Base-by-base conservation (phyloP, 2,797 vertebrate genomes). In the Tangara arthus region DNA sequence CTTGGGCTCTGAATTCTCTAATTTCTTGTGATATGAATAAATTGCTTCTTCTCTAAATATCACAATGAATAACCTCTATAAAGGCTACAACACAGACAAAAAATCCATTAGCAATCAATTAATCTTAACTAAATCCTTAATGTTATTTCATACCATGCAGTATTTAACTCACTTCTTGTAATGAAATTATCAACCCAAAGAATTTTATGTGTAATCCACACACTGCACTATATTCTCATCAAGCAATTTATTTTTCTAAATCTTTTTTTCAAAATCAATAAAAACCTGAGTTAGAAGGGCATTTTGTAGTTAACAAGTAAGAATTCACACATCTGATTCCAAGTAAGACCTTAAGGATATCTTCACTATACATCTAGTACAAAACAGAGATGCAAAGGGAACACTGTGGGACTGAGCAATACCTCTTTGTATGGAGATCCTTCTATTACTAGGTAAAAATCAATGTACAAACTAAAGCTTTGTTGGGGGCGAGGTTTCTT, bases 291-390 rank as follows among this genome's bases (percentile, higher is more conserved):
- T 69, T 46, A 73, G 9, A 85, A 72, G 13, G 14, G 7, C 32
- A 79, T 82, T 75, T 34, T 42, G 8, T 27, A 72, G 28, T 52
- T 68, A 88, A 41, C 16, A 73, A 20, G 5, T 37, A 53, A 39
- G 14, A 84, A 41, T 17, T 86, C 23, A 44, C 9, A 2, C 3
- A 63, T 30, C 44, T 55, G n/a, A 75, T 50, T 75, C 35, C 32
- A 90, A 4, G 3, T 20, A 66, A 63, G 22, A 73, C 30, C 13
- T 53, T n/a, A 42, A 13, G 35, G 9, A 10, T 39, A 73, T 32
- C 37, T 44, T 52, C 32, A 23, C 14, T 60, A 9, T 2, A 42
- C 1, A 2, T 28, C 19, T 41, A 1, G 2, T 8, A 68, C 11
- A 63, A 63, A 89, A 72, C 10, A 26, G 12, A 63, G 4, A 4